These are phyloP conservation scores for Phalacrocorax carbo DNA, from an alignment of 2,113 vertebrate genomes.

Conservation along the genomic window DNA sequence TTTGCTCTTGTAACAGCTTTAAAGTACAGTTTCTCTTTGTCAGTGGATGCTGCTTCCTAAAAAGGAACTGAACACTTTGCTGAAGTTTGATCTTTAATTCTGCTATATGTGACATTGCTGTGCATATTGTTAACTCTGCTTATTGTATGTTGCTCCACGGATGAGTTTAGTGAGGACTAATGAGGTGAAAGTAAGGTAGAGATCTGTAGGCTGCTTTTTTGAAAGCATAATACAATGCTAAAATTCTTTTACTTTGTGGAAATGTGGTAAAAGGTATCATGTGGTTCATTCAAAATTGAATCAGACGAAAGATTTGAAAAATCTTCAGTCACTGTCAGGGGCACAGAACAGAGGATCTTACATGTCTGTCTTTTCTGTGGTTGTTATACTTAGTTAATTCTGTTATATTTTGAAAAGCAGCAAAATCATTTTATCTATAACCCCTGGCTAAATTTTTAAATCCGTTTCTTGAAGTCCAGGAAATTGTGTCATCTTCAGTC, in stretches of 20 bases:
- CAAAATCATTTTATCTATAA: not conserved
- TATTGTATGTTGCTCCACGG: not conserved
- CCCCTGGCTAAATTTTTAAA: not conserved
- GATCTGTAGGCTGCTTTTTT: not conserved
- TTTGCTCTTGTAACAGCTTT: not conserved
- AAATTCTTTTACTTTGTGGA: conserved; percentile 3
- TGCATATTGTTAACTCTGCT: not conserved
- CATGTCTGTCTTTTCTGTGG: not conserved
- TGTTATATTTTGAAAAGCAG: not conserved
- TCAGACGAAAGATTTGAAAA: not conserved
- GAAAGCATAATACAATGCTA: not conserved
- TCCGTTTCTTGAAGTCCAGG: not conserved
- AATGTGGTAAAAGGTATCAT: not conserved
- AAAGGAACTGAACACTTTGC: not conserved
- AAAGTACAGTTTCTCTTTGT: not conserved
- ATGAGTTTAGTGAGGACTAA: not conserved
- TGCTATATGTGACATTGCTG: not conserved
- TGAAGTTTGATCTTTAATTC: not conserved
- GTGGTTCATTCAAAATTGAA: conserved; percentile 1
- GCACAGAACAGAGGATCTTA: not conserved
- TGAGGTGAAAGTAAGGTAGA: not conserved
- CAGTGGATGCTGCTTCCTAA: not conserved
- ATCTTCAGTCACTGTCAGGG: not conserved
- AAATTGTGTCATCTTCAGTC: not conserved
- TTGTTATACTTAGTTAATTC: not conserved